Percentiles rank a stretch among this genome's conserved stretches.
Conservation (phyloP, 2,888 invertebrate species). For the Drosophila hawaiiensis region DNA sequence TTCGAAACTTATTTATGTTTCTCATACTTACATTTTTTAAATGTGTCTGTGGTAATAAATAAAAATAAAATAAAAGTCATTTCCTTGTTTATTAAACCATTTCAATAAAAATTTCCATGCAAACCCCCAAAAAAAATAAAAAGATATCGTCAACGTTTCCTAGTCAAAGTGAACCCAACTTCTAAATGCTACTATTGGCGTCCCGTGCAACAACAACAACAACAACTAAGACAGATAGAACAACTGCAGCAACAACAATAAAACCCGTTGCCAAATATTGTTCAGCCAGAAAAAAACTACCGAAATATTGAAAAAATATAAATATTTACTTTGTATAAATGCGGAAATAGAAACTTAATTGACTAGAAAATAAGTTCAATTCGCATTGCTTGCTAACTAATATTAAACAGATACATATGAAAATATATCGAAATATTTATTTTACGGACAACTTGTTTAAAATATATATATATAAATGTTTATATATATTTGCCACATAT, state of each 20-base stretch:
- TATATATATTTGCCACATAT: slow-evolving; percentile 50
- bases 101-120: slow-evolving; percentile 15
- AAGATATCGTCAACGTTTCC: slow-evolving; percentile 53
- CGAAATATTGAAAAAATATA: slow-evolving; percentile 23
- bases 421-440: slow-evolving; percentile 42
- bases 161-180: slow-evolving; percentile 57
- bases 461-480: not conserved
- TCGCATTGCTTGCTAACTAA: slow-evolving; percentile 70
- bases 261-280: slow-evolving; percentile 45
- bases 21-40: slow-evolving; percentile 4
- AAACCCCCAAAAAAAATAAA: slow-evolving; percentile 16
- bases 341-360: slow-evolving; percentile 27
- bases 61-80: not conserved
- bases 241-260: slow-evolving; percentile 33
- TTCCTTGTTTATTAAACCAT: slow-evolving; percentile 12
- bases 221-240: slow-evolving; percentile 26
- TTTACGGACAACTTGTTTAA: slow-evolving; percentile 52
- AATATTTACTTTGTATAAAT: slow-evolving; percentile 33
- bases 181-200: slow-evolving; percentile 68
- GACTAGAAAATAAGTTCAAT: slow-evolving; percentile 61
- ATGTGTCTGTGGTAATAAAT: slow-evolving; percentile 20
- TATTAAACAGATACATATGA: slow-evolving; percentile 24
- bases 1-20: slow-evolving; percentile 10
- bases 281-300: slow-evolving; percentile 39
- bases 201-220: slow-evolving; percentile 44